Conservation (phyloP, 2,888 invertebrate species). For the Camptogramma bilineatum region DNA sequence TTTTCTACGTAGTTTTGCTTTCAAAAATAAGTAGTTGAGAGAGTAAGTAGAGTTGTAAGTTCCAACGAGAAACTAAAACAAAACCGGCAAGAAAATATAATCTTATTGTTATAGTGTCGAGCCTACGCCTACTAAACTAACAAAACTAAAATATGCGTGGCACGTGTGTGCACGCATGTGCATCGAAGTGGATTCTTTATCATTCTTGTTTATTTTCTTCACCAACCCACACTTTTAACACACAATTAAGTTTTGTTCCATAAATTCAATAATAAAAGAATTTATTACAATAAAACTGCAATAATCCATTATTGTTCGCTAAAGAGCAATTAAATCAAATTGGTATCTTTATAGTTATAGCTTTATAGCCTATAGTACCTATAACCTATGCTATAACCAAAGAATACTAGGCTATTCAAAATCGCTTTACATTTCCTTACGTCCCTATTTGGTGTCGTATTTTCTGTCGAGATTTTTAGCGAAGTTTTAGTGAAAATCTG, state of each 20-base stretch:
- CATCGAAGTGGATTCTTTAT: conserved; percentile 19
- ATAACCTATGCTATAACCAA: not conserved
- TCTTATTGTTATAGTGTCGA: conserved; percentile 3
- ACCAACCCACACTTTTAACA: conserved; percentile 10
- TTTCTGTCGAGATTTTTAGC: not conserved
- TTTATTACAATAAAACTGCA: not conserved
- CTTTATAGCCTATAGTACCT: too few relatives aligned
- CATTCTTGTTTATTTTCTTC: conserved; percentile 22
- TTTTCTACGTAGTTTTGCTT: too few relatives aligned
- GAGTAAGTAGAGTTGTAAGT: too few relatives aligned
- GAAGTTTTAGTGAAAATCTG: conserved; percentile 8
- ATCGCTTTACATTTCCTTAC: not conserved
- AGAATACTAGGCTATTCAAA: not conserved
- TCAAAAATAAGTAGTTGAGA: too few relatives aligned
- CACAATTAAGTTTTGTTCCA: conserved; percentile 7
- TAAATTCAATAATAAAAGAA: not conserved
- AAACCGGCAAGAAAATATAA: not conserved
- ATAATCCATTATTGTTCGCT: not conserved
- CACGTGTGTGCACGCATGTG: conserved; percentile 32
- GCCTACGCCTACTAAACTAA: conserved; percentile 5
- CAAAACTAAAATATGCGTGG: conserved; percentile 21
- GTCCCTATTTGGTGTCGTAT: not conserved
- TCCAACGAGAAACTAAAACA: not conserved
- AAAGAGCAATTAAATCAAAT: not conserved
- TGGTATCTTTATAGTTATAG: not conserved